Evolutionary conservation across 2,113 vertebrate genomes (phyloP).

Genomic region (Merops nubicus): DNA sequence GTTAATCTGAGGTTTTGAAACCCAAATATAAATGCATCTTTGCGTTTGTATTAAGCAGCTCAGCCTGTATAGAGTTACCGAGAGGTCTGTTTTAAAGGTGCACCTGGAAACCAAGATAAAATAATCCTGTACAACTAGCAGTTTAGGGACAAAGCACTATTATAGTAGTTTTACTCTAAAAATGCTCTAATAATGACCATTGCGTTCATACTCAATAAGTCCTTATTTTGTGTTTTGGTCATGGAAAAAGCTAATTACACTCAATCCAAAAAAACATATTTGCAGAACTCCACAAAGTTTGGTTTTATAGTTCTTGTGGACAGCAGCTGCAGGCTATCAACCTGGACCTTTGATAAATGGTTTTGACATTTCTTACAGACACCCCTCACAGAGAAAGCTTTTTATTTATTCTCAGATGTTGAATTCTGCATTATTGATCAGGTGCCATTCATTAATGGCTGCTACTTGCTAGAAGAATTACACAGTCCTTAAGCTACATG

Average conservation of each 20-base stretch:
- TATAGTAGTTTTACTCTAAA: not conserved
- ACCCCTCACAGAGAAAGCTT: constrained; percentile 37
- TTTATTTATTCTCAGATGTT: constrained; percentile 69
- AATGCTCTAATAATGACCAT: not conserved
- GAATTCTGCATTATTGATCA: constrained; percentile 70
- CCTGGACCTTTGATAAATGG: constrained; percentile 55
- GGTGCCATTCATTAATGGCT: constrained; percentile 63
- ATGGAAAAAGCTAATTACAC: constrained; percentile 1
- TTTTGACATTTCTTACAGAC: constrained; percentile 71
- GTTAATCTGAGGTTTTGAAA: constrained; percentile 11
- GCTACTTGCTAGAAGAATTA: constrained; percentile 46
- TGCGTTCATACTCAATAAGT: not conserved
- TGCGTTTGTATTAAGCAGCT: not conserved
- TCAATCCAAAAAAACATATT: not conserved
- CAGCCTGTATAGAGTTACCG: not conserved
- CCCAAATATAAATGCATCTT: not conserved
- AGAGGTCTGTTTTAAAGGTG: not conserved
- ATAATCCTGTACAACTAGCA: not conserved
- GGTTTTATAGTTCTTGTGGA: constrained; percentile 37
- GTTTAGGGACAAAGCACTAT: not conserved
- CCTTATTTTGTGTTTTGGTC: not conserved
- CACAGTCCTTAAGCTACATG: not conserved
- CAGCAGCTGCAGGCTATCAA: constrained; percentile 57
- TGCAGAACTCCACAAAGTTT: not conserved
- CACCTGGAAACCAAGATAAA: constrained; percentile 16